Conservation (phyloP, 2,888 invertebrate genomes). For the Miltochrista miniata region DNA sequence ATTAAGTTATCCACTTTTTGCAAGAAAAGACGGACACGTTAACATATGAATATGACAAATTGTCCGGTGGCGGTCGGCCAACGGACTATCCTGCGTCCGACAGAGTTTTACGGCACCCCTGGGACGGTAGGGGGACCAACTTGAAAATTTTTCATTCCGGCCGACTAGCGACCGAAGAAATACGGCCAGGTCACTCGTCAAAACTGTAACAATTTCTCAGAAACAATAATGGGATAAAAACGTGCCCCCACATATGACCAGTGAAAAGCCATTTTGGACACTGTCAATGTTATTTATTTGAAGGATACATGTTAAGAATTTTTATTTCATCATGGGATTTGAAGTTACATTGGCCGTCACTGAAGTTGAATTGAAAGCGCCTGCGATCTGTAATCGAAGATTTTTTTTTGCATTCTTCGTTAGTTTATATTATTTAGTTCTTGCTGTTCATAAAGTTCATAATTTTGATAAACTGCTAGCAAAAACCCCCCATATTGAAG, state of each 20-base stretch:
- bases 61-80: constrained; percentile 75
- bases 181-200: constrained; percentile 81
- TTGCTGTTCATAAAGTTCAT: no score
- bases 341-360: constrained; percentile 71
- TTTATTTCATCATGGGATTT: constrained; percentile 79
- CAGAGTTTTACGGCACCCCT: constrained; percentile 80
- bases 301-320: constrained; percentile 74
- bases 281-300: constrained; percentile 83
- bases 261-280: constrained; percentile 71
- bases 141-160: constrained; percentile 83
- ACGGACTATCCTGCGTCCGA: constrained; percentile 66
- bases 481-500: no score
- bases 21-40: constrained; percentile 82
- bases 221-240: constrained; percentile 81
- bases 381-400: constrained; percentile 18
- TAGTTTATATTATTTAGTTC: no score
- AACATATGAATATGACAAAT: constrained; percentile 85
- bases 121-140: constrained; percentile 75
- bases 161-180: constrained; percentile 73
- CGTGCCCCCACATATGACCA: constrained; percentile 61
- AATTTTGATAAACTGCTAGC: no score
- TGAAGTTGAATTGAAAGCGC: constrained; percentile 51
- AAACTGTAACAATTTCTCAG: constrained; percentile 83
- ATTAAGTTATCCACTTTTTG: constrained; percentile 83
- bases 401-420: no score